Conservation (phyloP, 1,140 invertebrate species). For the Leptopilina clavipes region DNA sequence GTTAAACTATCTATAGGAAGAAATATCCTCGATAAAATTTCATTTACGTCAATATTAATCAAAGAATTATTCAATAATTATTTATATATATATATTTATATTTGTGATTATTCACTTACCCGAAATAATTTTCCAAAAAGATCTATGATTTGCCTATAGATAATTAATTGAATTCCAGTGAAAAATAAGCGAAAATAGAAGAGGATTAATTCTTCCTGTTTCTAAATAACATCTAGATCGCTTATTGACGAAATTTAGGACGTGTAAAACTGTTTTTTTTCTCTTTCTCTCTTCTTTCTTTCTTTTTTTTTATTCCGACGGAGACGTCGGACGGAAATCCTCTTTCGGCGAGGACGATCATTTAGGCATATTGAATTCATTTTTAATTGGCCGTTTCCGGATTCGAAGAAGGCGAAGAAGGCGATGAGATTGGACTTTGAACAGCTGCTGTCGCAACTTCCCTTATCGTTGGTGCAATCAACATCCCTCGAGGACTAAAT, state of each 20-base stretch:
- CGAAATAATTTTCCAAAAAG: too few species aligned
- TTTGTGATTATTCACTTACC: neutral
- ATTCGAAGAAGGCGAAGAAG: conserved; percentile 53
- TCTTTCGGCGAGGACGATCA: conserved; percentile 9
- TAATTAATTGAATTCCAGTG: neutral
- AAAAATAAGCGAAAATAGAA: neutral
- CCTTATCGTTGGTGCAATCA: conserved; percentile 64
- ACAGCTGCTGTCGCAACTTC: conserved; percentile 45
- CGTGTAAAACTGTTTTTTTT: conserved; percentile 56
- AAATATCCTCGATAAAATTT: conserved; percentile 11
- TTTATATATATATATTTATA: too few species aligned
- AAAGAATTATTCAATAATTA: too few species aligned
- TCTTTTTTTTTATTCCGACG: neutral
- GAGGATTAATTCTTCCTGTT: neutral
- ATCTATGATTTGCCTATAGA: neutral
- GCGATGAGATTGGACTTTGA: conserved; percentile 62
- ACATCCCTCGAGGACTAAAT: conserved; percentile 75
- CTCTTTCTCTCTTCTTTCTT: too few species aligned
- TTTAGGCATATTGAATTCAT: conserved; percentile 13
- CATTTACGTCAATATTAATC: neutral
- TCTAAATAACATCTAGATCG: conserved; percentile 44
- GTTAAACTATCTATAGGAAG: conserved; percentile 26
- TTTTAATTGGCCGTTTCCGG: conserved; percentile 51
- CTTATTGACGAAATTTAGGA: conserved; percentile 68
- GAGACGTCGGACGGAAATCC: conserved; percentile 11